A percentile compares a stretch with the other conserved stretches of the same genome.
phyloP scores from a whole-genome alignment of 2,113 vertebrate species.

The Nipponia nippon region DNA sequence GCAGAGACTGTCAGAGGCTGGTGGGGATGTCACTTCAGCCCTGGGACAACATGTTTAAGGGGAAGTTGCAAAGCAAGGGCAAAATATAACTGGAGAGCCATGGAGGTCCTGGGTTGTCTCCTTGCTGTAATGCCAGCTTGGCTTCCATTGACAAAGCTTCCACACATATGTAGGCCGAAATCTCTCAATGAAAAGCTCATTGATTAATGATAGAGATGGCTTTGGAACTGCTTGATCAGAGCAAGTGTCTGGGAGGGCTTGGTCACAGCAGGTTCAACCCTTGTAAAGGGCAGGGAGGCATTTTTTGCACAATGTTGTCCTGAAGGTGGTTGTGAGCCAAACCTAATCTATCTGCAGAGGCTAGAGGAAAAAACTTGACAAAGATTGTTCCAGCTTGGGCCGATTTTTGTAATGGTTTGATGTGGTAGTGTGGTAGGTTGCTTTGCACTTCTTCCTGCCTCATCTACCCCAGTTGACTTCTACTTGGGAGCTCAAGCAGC shows the following conservation, averaged over 20 bases:
- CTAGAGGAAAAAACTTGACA: too few species aligned
- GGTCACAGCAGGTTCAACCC: neutral
- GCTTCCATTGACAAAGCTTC: neutral
- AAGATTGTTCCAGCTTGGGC: neutral
- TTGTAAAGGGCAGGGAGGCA: accelerated
- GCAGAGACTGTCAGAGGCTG: neutral
- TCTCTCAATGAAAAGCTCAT: neutral
- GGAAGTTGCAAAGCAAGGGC: neutral
- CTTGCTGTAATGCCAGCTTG: neutral
- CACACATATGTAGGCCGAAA: neutral
- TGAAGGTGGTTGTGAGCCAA: neutral
- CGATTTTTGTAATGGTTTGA: neutral
- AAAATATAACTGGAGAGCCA: neutral
- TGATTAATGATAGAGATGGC: neutral
- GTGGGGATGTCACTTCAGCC: neutral
- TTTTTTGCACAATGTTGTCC: too few species aligned
- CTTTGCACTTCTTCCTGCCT: neutral
- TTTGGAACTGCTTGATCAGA: neutral
- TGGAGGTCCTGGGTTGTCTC: neutral
- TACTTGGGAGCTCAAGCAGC: neutral
- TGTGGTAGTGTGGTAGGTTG: neutral
- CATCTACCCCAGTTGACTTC: neutral
- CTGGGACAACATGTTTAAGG: neutral
- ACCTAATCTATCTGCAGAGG: neutral
- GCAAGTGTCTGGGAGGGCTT: neutral